Evolutionary conservation across 2,113 vertebrate genomes (phyloP).

Genomic region (Strix uralensis): DNA sequence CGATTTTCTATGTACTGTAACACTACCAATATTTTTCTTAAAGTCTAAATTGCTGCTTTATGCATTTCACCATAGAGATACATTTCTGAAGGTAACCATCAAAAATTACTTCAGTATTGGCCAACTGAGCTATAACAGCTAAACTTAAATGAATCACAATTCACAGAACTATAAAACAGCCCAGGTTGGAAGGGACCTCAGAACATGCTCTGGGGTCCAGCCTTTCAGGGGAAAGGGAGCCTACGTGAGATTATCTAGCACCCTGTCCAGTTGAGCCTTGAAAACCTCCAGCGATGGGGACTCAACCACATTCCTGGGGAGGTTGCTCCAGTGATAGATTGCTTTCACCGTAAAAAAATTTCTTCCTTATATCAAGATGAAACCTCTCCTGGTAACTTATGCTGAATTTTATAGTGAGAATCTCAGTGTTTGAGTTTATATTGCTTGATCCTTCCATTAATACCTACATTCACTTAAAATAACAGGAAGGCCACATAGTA

Average conservation of each 20-base stretch:
- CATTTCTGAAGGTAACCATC: background rate
- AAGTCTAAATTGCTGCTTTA: background rate
- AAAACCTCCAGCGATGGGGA: background rate
- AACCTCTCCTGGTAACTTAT: background rate
- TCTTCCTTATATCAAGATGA: background rate
- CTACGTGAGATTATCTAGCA: background rate
- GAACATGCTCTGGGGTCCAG: background rate
- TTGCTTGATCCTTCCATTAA: background rate
- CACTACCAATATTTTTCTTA: background rate
- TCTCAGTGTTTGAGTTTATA: background rate
- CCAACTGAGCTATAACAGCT: background rate
- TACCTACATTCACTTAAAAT: background rate
- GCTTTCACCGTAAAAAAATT: background rate
- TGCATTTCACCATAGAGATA: background rate
- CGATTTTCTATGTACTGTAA: background rate
- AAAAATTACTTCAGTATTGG: background rate
- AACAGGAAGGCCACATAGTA: background rate
- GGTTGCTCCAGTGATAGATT: background rate
- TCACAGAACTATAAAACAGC: background rate
- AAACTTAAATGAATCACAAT: background rate
- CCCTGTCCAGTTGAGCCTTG: background rate
- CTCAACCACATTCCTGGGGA: rapidly evolving
- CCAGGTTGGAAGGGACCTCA: background rate
- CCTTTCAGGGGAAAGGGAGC: background rate
- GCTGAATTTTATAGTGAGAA: background rate